Percentiles rank a stretch among this genome's conserved stretches.
Conservation (phyloP, 2,113 vertebrate genomes). For the Calidris pugnax region DNA sequence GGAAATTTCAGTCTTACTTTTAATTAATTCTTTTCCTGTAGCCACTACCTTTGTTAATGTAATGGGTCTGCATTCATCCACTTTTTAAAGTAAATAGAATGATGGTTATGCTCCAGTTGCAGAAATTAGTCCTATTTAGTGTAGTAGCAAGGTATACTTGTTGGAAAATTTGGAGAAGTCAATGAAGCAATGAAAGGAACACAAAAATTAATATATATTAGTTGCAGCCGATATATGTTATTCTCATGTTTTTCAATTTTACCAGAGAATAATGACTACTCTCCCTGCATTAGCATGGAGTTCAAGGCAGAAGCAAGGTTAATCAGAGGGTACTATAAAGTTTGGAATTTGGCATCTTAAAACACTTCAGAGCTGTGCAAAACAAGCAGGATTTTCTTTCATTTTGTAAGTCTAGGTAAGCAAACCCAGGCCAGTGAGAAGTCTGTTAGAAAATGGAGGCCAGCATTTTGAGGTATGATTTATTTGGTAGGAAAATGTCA, state of each 20-base stretch:
- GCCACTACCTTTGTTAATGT: not conserved
- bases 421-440: not conserved
- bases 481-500: not conserved
- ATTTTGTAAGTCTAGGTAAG: not conserved
- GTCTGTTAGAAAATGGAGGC: not conserved
- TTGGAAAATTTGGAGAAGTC: not conserved
- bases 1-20: not conserved
- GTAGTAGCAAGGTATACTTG: not conserved
- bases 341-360: not conserved
- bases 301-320: not conserved
- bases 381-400: not conserved
- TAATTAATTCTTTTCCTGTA: not conserved
- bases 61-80: not conserved
- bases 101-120: not conserved
- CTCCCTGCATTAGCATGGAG: fast-evolving
- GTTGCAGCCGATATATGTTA: not conserved
- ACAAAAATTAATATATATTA: not conserved
- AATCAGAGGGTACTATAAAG: not conserved
- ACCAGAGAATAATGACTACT: not conserved
- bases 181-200: not conserved
- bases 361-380: not conserved
- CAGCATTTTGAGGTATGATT: not conserved
- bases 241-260: not conserved
- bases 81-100: not conserved
- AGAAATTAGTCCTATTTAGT: not conserved